Evolutionary conservation across 2,888 invertebrate species (phyloP), one percentile per base, ranked within the genome.

Genomic region (Drosophila atripex): DNA sequence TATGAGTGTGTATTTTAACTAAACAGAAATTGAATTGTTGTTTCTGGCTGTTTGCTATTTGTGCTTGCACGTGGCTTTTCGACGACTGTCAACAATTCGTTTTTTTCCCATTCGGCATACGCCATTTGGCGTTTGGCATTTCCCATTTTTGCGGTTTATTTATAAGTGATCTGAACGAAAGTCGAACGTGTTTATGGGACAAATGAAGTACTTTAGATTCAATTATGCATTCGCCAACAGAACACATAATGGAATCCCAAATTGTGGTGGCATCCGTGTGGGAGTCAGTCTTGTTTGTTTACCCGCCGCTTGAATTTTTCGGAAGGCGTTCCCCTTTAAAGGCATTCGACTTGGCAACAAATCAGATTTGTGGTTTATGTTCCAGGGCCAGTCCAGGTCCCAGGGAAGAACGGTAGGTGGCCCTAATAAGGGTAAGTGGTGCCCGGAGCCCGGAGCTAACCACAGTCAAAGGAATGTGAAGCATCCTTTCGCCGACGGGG

Each of bases 201-300:
- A 83, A 85, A 80, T 85, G 82, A 87, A 79, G 86, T 86, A 87
- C 85, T 88, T 87, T 79, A 66, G 71, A 76, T 80, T 80, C 77
- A 84, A 88, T 87, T 88, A 86, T 77, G 59, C 75, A 69, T 75
- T 78, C 76, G 71, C 73, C 60, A 73, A 71, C 61, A 56, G 69
- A 61, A 68, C 61, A 74, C 73, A 54, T 66, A 75, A 78, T 75
- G 60, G 55, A 75, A 74, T 60, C 58, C 47, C 59, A 63, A 78
- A 78, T 58, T 55, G 41, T 55, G 35, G n/a, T 16, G 39, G 30
- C 63, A 57, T 49, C 11, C 32, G 39, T 39, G 43, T 63, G 43
- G 45, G 50, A n/a, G 45, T 35, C 32, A 41, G 14, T 45, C 54
- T 50, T 28, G 55, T 66, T 75, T 61, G 47, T 38, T 51, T 50